Conservation (phyloP, 2,888 invertebrate genomes). For the Fissipunctia ypsillon region DNA sequence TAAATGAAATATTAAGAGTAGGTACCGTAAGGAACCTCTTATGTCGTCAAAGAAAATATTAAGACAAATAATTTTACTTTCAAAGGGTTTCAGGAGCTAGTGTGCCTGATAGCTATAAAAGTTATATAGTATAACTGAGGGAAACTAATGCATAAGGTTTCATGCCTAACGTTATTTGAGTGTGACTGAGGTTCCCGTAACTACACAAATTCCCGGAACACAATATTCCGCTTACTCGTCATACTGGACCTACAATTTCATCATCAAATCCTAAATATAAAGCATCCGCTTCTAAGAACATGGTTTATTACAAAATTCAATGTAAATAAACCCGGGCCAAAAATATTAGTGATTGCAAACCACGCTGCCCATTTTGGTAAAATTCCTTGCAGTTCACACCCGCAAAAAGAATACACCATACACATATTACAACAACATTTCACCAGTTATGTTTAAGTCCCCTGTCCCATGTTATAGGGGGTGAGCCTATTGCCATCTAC, state of each 20-base stretch:
- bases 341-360: neutral
- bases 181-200: neutral
- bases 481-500: neutral
- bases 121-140: constrained; percentile 27
- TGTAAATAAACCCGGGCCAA: neutral
- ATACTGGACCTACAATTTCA: neutral
- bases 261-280: neutral
- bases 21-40: neutral
- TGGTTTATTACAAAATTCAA: neutral
- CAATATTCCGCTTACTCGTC: neutral
- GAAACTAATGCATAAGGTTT: constrained; percentile 1
- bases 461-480: neutral
- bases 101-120: constrained; percentile 19
- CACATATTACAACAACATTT: neutral
- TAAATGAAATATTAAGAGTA: constrained; percentile 1
- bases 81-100: constrained; percentile 25
- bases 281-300: neutral
- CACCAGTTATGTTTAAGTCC: too few relatives aligned
- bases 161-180: neutral
- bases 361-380: neutral
- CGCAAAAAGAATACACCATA: too few relatives aligned
- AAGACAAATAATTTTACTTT: constrained; percentile 11
- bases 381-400: neutral
- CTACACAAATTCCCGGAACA: neutral
- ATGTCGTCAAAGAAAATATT: constrained; percentile 6